Percentiles rank a stretch among this genome's conserved stretches.
Evolutionary conservation across 1,140 invertebrate species (phyloP).

Genomic region (Drosophila ambigua): DNA sequence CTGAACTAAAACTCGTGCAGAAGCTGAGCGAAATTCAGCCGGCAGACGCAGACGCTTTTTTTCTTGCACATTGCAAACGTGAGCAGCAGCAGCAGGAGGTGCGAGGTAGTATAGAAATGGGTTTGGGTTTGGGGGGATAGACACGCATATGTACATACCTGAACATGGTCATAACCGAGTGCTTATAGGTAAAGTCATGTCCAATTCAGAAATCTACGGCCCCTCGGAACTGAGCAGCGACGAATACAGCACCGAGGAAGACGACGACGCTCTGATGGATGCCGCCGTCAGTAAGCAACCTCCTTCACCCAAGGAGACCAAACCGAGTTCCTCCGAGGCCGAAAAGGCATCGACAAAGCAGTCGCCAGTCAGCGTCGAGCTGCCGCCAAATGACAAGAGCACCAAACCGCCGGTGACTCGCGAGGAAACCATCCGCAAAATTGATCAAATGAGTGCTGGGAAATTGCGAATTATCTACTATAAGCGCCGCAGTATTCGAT

Average conservation of each 20-base stretch:
- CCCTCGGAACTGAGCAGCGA: slow-evolving; percentile 66
- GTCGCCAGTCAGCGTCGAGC: neutral
- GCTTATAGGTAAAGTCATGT: slow-evolving; percentile 37
- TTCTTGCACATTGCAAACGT: slow-evolving; percentile 57
- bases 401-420: slow-evolving; percentile 28
- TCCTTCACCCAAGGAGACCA: slow-evolving; percentile 8
- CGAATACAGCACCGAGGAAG: slow-evolving; percentile 63
- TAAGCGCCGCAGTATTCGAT: slow-evolving; percentile 57
- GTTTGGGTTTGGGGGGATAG: slow-evolving; percentile 34
- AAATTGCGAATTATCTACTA: slow-evolving; percentile 26
- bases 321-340: slow-evolving; percentile 14
- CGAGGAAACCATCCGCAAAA: slow-evolving; percentile 18
- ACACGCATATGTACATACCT: slow-evolving; percentile 31
- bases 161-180: slow-evolving; percentile 17
- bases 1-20: no score
- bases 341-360: neutral
- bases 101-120: slow-evolving; percentile 8
- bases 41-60: slow-evolving; percentile 65
- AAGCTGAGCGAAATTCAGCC: slow-evolving; percentile 17
- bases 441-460: slow-evolving; percentile 23
- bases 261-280: slow-evolving; percentile 67
- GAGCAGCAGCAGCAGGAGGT: slow-evolving; percentile 17
- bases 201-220: slow-evolving; percentile 70
- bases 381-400: slow-evolving; percentile 1
- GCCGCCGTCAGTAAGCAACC: slow-evolving; percentile 58